Conservation (phyloP, 2,888 invertebrate species). For the Luperina nickerlii region DNA sequence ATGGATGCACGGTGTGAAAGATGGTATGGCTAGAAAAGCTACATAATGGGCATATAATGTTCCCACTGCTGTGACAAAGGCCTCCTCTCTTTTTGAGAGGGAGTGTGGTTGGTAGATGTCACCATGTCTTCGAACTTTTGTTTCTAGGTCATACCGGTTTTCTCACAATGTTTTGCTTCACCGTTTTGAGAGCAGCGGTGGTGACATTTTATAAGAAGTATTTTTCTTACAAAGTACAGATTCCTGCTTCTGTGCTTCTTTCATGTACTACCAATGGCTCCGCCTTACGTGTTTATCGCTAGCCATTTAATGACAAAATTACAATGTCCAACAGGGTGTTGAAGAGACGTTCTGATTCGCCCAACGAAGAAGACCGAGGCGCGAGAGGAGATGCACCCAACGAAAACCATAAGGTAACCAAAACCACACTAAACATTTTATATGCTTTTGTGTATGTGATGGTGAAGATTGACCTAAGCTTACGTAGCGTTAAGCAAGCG, state of each 20-base stretch:
- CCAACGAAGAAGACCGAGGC: slow-evolving; percentile 91
- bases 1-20: not conserved
- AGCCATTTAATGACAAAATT: not conserved
- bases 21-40: not conserved
- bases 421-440: not conserved
- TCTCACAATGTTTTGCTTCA: no score
- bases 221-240: no score
- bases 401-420: slow-evolving; percentile 88
- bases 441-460: not conserved
- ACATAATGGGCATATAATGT: no score
- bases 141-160: no score
- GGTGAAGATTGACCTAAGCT: not conserved
- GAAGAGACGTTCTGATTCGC: slow-evolving; percentile 90
- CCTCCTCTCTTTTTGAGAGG: no score
- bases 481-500: not conserved
- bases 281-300: not conserved
- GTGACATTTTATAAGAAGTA: no score
- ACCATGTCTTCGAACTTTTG: no score
- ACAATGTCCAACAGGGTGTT: slow-evolving; percentile 76
- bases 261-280: not conserved
- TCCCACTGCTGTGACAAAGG: no score
- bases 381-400: slow-evolving; percentile 88
- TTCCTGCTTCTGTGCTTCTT: not conserved
- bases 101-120: no score
- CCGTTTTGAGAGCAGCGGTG: no score